Conservation (phyloP, 2,888 invertebrate species). For the Pollenia angustigena region DNA sequence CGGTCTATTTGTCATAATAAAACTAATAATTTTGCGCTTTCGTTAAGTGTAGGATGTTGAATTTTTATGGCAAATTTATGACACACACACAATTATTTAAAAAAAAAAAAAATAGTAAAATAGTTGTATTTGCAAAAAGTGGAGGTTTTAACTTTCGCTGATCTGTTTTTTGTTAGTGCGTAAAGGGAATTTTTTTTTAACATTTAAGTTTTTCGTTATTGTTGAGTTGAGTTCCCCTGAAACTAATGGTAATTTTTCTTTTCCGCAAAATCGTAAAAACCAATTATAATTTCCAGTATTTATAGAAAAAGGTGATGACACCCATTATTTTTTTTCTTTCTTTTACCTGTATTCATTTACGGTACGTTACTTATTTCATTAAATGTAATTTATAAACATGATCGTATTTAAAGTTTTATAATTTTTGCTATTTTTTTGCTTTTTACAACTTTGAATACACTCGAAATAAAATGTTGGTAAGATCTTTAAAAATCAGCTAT, state of each 20-base stretch:
- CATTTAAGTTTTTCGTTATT: neutral
- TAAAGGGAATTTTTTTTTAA: constrained; percentile 5
- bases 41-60: constrained; percentile 19
- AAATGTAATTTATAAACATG: constrained; percentile 68
- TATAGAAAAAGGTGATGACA: constrained; percentile 73
- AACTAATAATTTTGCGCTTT: constrained; percentile 31
- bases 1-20: constrained; percentile 58
- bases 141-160: constrained; percentile 27
- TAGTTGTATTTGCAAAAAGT: neutral
- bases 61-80: constrained; percentile 21
- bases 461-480: neutral
- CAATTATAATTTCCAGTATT: constrained; percentile 55
- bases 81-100: constrained; percentile 1
- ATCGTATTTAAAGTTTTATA: constrained; percentile 57
- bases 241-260: constrained; percentile 3
- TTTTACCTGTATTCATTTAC: constrained; percentile 40
- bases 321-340: constrained; percentile 69
- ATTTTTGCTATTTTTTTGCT: neutral
- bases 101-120: neutral
- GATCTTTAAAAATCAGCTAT: neutral
- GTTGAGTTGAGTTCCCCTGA: neutral
- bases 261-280: constrained; percentile 15
- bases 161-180: neutral
- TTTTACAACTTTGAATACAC: constrained; percentile 32
- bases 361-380: constrained; percentile 56